Base-by-base conservation (phyloP, 2,113 vertebrate genomes). In the Erpornis zantholeuca region DNA sequence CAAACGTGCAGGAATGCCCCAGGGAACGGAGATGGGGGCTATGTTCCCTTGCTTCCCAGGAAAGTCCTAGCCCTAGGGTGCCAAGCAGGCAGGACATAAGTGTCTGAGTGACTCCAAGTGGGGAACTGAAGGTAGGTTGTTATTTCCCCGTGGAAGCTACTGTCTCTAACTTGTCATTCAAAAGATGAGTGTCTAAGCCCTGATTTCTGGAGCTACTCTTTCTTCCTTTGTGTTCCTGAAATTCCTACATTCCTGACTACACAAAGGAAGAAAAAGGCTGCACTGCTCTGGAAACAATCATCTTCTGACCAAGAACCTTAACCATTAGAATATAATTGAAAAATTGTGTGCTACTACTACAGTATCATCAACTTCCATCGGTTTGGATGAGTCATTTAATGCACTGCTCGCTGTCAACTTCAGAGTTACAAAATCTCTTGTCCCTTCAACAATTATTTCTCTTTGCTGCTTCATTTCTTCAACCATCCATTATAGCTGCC, bases 381-480 rank as follows among this genome's bases (percentile, higher is more conserved):
- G 40, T 91, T 89, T 80, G 59, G 66, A 76, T 68, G 52, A 92
- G 40, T 72, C 15, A 76, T 57, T 91, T 80, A 90, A 73, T 79
- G 33, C 40, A 68, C 60, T 87, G 72, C 36, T 78, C 64, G 42
- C 61, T 87, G 42, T 76, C 54, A 69, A 0, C 35, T 79, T 82
- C 71, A 90, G 61, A 87, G 65, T 11, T 64, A 69, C 84, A 79
- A 82, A 92, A 72, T 72, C 45, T 85, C 66, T 72, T 82, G 25
- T 79, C 27, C 50, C 63, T 85, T 90, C 71, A 83, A 15, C 73
- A 88, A 94, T 88, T 92, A 86, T 31, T 75, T 86, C 12, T 54
- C 42, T 82, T 88, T 66, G 54, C 88, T 80, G 87, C 87, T 82
- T 91, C 84, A 53, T 86, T 91, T 94, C 78, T 82, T 82, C 78